These are phyloP conservation scores for Gastrophysa polygoni DNA, from an alignment of 2,888 invertebrate species.

Conservation along the genomic window DNA sequence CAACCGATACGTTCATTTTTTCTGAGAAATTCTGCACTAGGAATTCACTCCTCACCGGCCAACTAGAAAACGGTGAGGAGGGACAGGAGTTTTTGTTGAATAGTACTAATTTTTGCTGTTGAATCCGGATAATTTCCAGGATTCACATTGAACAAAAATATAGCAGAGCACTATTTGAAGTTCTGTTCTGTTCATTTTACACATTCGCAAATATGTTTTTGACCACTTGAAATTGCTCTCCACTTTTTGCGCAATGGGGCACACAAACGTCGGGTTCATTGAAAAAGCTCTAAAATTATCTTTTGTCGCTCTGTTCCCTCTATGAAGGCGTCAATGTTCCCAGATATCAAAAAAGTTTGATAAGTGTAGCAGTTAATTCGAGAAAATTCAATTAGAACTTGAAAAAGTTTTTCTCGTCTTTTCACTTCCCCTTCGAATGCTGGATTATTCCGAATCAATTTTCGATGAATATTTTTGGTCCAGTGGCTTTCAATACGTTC, in stretches of 20 bases:
- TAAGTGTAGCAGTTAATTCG: constrained; percentile 34
- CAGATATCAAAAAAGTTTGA: constrained; percentile 30
- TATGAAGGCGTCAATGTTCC: constrained; percentile 19
- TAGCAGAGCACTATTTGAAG: too few relatives aligned
- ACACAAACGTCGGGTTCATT: constrained; percentile 17
- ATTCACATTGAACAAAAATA: too few relatives aligned
- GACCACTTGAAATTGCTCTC: not conserved
- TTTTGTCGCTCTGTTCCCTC: constrained; percentile 6
- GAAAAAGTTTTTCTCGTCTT: constrained; percentile 28
- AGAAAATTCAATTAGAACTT: constrained; percentile 29
- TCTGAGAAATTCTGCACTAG: too few relatives aligned
- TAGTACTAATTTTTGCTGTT: too few relatives aligned
- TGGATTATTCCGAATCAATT: constrained; percentile 25
- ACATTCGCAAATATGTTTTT: too few relatives aligned
- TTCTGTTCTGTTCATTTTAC: too few relatives aligned
- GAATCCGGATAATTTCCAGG: too few relatives aligned
- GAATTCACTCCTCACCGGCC: too few relatives aligned
- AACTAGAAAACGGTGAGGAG: too few relatives aligned
- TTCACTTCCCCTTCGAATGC: constrained; percentile 17
- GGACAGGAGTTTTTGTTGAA: too few relatives aligned
- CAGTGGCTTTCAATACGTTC: not conserved
- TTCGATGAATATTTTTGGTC: constrained; percentile 11
- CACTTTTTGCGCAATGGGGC: constrained; percentile 17
- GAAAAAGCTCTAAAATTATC: constrained; percentile 19
- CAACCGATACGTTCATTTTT: too few relatives aligned